Evolutionary conservation across 2,888 invertebrate species (phyloP).

Genomic region (Steinernema scapterisci): DNA sequence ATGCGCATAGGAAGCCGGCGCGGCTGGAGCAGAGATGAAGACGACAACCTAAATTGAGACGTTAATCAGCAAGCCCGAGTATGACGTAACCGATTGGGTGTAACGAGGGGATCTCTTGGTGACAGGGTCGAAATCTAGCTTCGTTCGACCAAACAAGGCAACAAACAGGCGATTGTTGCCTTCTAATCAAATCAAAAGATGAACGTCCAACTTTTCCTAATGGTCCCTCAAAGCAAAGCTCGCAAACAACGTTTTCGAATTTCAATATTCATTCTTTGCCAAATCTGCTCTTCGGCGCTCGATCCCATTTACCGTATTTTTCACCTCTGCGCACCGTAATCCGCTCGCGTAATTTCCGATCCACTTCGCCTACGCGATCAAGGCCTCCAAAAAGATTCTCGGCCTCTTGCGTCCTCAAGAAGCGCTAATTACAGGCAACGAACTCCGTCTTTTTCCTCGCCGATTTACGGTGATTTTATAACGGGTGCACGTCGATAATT

Average conservation of each 20-base stretch:
- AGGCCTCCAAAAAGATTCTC: neutral
- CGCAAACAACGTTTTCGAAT: too few species aligned
- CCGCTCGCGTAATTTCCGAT: neutral
- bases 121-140: too few species aligned
- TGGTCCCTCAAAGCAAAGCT: too few species aligned
- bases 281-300: too few species aligned
- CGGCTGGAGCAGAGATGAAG: neutral
- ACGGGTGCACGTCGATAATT: slow-evolving; percentile 8
- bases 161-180: too few species aligned
- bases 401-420: neutral
- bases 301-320: too few species aligned
- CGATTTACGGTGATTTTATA: slow-evolving; percentile 16
- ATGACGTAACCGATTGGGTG: too few species aligned
- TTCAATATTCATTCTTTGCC: too few species aligned
- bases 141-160: too few species aligned
- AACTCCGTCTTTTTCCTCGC: neutral
- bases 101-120: too few species aligned
- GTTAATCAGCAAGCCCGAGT: neutral
- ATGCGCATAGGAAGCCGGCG: slow-evolving; percentile 12
- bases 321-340: neutral
- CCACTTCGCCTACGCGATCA: neutral
- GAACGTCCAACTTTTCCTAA: too few species aligned
- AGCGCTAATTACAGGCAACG: slow-evolving; percentile 13
- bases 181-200: too few species aligned
- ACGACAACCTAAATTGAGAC: slow-evolving; percentile 26